A percentile compares a stretch with the other conserved stretches of the same genome.
These are phyloP conservation scores for Eucidaris tribuloides DNA, from an alignment of 35 echinoderm and acorn worm species.

Conservation along the genomic window DNA sequence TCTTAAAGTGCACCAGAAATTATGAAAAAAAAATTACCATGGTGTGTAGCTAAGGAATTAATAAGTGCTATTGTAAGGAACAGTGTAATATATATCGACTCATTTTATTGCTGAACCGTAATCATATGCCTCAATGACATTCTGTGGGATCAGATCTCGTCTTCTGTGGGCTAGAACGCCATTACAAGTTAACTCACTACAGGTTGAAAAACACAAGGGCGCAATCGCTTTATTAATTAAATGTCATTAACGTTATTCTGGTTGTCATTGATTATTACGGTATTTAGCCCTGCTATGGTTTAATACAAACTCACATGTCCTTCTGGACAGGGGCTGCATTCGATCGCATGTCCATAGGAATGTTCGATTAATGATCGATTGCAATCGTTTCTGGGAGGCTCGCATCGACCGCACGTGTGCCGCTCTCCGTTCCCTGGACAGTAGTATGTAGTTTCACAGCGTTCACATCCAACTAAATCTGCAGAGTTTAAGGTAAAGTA, in stretches of 20 bases:
- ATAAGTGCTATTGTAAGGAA: too few relatives aligned
- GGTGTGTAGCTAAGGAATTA: too few relatives aligned
- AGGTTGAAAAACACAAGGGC: too few relatives aligned
- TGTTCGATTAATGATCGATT: not conserved
- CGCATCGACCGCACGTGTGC: not conserved
- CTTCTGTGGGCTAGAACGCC: not conserved
- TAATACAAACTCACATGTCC: constrained; percentile 20
- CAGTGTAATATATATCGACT: too few relatives aligned
- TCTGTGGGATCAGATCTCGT: not conserved
- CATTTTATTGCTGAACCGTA: too few relatives aligned
- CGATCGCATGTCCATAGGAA: not conserved
- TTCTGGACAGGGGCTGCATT: not conserved
- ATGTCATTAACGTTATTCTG: too few relatives aligned
- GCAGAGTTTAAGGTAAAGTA: too few relatives aligned
- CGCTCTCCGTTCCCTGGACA: not conserved
- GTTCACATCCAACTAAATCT: not conserved
- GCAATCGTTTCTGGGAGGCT: not conserved
- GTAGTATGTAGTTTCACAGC: not conserved
- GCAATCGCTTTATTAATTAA: too few relatives aligned
- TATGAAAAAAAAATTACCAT: too few relatives aligned
- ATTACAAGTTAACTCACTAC: not conserved
- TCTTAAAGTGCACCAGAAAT: too few relatives aligned
- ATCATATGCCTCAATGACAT: not conserved
- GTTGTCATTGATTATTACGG: too few relatives aligned
- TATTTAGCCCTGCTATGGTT: not conserved